Base-by-base conservation (phyloP, 2,797 vertebrate genomes). In the Gobionotothen gibberifrons region DNA sequence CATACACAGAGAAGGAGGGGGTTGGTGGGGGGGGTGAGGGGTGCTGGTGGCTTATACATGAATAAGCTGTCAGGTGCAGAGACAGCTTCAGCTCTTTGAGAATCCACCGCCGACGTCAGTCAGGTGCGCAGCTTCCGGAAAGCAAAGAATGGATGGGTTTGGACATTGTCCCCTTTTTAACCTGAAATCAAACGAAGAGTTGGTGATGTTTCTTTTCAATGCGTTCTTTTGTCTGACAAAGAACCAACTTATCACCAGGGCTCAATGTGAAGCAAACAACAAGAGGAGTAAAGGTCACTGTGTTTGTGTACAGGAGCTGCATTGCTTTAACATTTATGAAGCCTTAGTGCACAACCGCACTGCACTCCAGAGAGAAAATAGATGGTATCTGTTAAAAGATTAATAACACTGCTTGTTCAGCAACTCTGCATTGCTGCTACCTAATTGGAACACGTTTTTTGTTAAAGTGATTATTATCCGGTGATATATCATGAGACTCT, bases 51-150 rank as follows among this genome's bases (percentile, higher is more conserved):
- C 72, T 76, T 84, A 79, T 69, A 78, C 82, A 86, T 79, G 87
- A 87, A 84, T 77, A 78, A 87, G 85, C 79, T 82, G 85, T 90
- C 90, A 89, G 85, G 79, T 86, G 83, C 65, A 47, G 42, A 72
- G 78, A 82, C 79, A 59, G 72, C 72, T 69, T 49, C 36, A 52
- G 74, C 76, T 82, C 81, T 76, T 43, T 55, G 42, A 82, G 81
- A 26, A 79, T 72, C 74, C 65, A 47, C 48, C 12, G 7, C 46
- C 4, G 44, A 16, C 47, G 74, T 47, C 17, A 42, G 69, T 83
- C 85, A 87, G 79, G 86, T 90, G 87, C 87, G 79, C 75, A 65
- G 47, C 53, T 57, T 44, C 52, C 60, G 61, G 59, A 61, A 70
- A 10, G 61, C 22, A 4, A 19, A 39, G 44, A 70, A 43, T 74